Evolutionary conservation across 2,113 vertebrate genomes (phyloP).

Genomic region (Etia nguti): DNA sequence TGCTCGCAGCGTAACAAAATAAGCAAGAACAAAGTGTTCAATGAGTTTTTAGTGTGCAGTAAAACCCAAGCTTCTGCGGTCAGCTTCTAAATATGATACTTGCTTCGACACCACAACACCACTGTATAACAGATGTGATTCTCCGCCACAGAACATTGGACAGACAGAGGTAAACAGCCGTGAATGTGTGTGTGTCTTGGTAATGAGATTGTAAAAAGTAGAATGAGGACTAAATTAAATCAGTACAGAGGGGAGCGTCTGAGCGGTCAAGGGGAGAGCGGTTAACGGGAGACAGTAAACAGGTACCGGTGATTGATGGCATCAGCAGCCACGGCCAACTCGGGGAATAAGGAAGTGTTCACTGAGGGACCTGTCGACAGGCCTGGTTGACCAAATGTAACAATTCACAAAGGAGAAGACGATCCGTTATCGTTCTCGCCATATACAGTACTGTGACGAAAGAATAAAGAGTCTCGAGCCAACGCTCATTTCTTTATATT

Average conservation of each 20-base stretch:
- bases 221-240: slow-evolving; percentile 52
- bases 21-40: background rate
- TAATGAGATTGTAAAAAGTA: slow-evolving; percentile 53
- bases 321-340: slow-evolving; percentile 1
- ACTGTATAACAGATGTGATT: slow-evolving; percentile 17
- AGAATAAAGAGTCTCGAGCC: background rate
- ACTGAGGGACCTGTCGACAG: background rate
- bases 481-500: background rate
- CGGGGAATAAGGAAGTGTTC: background rate
- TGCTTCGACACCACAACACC: background rate
- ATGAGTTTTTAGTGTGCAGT: background rate
- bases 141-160: slow-evolving; percentile 8
- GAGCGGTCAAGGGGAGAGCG: background rate
- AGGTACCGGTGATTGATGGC: slow-evolving; percentile 35
- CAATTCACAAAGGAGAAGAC: background rate
- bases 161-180: slow-evolving; percentile 14
- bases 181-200: background rate
- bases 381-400: background rate
- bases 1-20: background rate
- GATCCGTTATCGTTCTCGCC: too few relatives aligned
- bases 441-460: background rate
- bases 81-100: slow-evolving; percentile 25
- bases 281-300: slow-evolving; percentile 38
- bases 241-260: slow-evolving; percentile 14
- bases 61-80: background rate